These are phyloP conservation scores for Engraulis encrasicolus DNA, from an alignment of 2,113 vertebrate genomes.

Conservation along the genomic window DNA sequence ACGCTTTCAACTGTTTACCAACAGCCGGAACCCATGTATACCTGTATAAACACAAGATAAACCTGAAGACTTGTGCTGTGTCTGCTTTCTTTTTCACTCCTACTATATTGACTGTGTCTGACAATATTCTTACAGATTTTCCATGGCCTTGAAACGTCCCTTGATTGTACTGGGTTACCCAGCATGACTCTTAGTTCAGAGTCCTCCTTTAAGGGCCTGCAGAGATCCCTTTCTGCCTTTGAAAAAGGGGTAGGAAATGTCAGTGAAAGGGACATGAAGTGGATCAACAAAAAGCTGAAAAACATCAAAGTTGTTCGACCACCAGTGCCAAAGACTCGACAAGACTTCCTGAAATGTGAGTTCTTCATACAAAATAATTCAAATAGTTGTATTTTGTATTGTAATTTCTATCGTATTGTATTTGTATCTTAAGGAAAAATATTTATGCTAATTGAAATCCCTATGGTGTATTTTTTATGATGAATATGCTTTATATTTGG, in stretches of 20 bases:
- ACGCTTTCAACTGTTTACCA: too few relatives aligned
- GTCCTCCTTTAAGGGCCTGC: background rate
- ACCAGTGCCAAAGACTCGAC: conserved; percentile 38
- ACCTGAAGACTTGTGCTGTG: too few relatives aligned
- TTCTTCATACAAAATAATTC: background rate
- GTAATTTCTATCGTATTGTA: background rate
- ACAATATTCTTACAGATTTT: background rate
- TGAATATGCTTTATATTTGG: too few relatives aligned
- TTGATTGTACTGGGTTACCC: background rate
- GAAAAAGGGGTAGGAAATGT: background rate
- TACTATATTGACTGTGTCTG: too few relatives aligned
- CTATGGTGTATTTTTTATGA: too few relatives aligned
- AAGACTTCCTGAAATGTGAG: conserved; percentile 40
- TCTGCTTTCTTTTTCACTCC: too few relatives aligned
- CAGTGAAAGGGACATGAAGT: too few relatives aligned
- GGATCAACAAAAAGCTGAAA: background rate
- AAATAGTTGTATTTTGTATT: too few relatives aligned
- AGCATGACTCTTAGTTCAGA: background rate
- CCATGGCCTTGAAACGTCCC: background rate
- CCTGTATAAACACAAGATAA: too few relatives aligned
- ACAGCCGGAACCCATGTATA: too few relatives aligned
- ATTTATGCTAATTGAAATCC: too few relatives aligned
- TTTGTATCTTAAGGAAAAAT: background rate
- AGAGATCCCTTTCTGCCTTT: background rate
- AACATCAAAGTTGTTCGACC: background rate